Conservation (phyloP, 2,797 vertebrate species). For the Lutjanus argentimaculatus region DNA sequence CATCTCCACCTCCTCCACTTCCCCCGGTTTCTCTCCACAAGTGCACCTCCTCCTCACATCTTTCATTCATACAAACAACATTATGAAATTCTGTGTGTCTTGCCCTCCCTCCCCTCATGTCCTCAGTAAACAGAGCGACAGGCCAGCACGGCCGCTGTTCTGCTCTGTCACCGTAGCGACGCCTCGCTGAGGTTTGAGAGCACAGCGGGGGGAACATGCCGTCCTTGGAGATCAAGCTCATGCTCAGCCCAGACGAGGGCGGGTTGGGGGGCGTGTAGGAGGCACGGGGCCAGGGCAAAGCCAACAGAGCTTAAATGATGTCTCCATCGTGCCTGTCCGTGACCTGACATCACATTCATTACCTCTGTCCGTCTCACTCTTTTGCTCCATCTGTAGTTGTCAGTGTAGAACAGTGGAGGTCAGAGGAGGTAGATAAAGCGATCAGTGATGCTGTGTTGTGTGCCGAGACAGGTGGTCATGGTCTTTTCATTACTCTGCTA, state of each 20-base stretch:
- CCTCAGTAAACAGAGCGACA: constrained; percentile 20
- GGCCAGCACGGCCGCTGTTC: constrained; percentile 29
- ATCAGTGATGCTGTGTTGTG: not conserved
- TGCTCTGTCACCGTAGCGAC: constrained; percentile 36
- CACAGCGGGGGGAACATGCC: constrained; percentile 31
- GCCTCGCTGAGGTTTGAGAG: constrained; percentile 50
- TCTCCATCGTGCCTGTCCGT: constrained; percentile 27
- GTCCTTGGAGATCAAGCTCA: constrained; percentile 66
- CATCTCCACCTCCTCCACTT: constrained; percentile 7
- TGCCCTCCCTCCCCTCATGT: constrained; percentile 6
- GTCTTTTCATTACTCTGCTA: not conserved
- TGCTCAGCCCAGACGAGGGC: constrained; percentile 14
- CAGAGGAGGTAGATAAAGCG: not conserved
- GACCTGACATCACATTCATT: constrained; percentile 41
- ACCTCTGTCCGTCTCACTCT: constrained; percentile 23
- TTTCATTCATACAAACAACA: constrained; percentile 28
- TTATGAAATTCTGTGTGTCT: constrained; percentile 12
- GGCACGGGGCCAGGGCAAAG: constrained; percentile 40
- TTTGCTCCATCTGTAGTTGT: constrained; percentile 17
- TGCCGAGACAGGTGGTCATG: not conserved
- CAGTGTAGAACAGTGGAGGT: constrained; percentile 5
- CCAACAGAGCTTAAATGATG: constrained; percentile 57
- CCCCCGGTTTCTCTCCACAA: constrained; percentile 12
- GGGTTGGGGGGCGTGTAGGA: constrained; percentile 21
- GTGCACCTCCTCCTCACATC: constrained; percentile 13